phyloP scores from a whole-genome alignment of 2,888 invertebrate genomes.

The Zelleria hepariella region DNA sequence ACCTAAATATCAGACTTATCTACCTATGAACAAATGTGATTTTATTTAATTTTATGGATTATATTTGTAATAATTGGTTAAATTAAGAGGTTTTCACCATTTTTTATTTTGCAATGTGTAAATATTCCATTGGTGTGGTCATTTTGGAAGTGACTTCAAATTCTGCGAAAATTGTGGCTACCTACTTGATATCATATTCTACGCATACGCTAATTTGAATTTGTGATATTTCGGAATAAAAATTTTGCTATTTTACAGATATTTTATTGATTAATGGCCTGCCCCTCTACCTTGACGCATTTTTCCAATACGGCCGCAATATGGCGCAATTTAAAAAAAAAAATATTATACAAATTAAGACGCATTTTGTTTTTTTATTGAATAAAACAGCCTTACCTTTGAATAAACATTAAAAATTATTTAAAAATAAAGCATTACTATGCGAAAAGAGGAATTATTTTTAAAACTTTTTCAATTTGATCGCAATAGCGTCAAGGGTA shows the following conservation, averaged over 20 bases:
- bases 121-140: not conserved
- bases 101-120: not conserved
- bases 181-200: not conserved
- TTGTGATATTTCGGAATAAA: not conserved
- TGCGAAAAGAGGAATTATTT: no score
- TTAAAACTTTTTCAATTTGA: no score
- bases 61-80: not conserved
- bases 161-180: not conserved
- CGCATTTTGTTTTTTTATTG: no score
- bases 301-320: no score
- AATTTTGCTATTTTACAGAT: not conserved
- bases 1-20: not conserved
- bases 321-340: no score
- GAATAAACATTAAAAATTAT: no score
- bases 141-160: not conserved
- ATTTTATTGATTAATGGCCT: not conserved
- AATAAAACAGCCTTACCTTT: no score
- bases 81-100: not conserved
- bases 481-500: no score
- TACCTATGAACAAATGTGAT: not conserved
- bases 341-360: no score
- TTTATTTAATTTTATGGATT: not conserved
- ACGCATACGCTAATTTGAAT: not conserved
- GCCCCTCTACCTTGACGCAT: no score
- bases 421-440: no score